These are phyloP conservation scores for Ericerus pela DNA, from an alignment of 1,140 invertebrate genomes.

Conservation along the genomic window DNA sequence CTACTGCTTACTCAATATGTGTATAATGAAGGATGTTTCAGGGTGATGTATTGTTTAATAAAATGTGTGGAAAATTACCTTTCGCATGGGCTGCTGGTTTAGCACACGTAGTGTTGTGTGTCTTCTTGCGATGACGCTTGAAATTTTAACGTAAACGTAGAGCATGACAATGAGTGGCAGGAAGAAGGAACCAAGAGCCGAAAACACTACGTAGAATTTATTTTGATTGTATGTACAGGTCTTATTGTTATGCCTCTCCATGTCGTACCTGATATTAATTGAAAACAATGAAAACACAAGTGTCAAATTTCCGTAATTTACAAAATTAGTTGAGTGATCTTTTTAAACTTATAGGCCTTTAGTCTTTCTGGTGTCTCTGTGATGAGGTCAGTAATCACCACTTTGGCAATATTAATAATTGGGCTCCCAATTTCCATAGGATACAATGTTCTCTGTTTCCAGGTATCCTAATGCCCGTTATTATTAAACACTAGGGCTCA, in stretches of 20 bases:
- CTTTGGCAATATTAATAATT: no score
- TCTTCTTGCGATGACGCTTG: constrained; percentile 59
- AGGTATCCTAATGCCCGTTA: no score
- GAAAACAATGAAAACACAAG: background rate
- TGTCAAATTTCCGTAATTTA: no score
- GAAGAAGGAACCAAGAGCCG: constrained; percentile 83
- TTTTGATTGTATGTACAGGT: constrained; percentile 62
- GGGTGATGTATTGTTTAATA: constrained; percentile 3
- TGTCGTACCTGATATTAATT: constrained; percentile 42
- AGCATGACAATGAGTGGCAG: constrained; percentile 82
- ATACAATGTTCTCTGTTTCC: no score
- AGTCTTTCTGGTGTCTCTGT: no score
- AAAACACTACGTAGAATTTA: constrained; percentile 75
- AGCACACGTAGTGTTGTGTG: constrained; percentile 28
- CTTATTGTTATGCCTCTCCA: constrained; percentile 33
- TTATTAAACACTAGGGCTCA: no score
- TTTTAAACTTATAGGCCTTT: no score
- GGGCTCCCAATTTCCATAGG: no score
- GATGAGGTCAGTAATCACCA: no score
- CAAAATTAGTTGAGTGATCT: no score
- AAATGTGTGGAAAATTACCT: constrained; percentile 13
- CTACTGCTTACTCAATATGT: no score
- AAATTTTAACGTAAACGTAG: constrained; percentile 77
- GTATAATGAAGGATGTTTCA: no score
- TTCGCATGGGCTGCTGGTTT: constrained; percentile 18